A percentile compares a stretch with the other conserved stretches of the same genome.
These are phyloP conservation scores for Danio rerio DNA, from an alignment of 2,113 vertebrate genomes.

Conservation along the genomic window DNA sequence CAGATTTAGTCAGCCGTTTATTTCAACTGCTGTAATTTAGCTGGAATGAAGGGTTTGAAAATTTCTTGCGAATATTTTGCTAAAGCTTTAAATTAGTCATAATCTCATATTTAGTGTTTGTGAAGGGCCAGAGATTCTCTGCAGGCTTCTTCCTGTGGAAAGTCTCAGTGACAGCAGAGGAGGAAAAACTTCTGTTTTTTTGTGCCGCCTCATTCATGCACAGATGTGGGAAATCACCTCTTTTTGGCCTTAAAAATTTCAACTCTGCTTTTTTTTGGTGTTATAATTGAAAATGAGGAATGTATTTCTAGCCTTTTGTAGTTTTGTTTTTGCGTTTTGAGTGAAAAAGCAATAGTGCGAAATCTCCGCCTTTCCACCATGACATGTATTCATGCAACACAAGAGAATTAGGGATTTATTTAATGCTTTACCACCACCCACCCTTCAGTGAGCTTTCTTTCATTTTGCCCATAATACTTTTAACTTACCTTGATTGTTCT, in stretches of 20 bases:
- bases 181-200: slow-evolving; percentile 18
- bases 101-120: slow-evolving; percentile 17
- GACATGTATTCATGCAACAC: background rate
- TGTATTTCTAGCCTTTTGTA: background rate
- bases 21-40: slow-evolving; percentile 22
- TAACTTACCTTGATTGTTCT: background rate
- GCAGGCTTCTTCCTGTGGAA: slow-evolving; percentile 43
- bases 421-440: background rate
- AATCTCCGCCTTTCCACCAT: background rate
- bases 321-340: slow-evolving; percentile 9
- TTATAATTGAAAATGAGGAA: background rate
- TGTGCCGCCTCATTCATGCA: slow-evolving; percentile 20
- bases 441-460: background rate
- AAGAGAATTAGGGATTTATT: background rate
- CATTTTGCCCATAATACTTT: background rate
- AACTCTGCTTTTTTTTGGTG: background rate
- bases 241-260: background rate
- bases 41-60: slow-evolving; percentile 1
- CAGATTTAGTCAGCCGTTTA: slow-evolving; percentile 36
- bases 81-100: slow-evolving; percentile 32
- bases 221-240: slow-evolving; percentile 10
- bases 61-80: slow-evolving; percentile 16
- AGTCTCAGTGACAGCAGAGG: slow-evolving; percentile 18
- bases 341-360: background rate
- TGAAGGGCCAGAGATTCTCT: slow-evolving; percentile 19